Percentiles rank a stretch among this genome's conserved stretches.
Evolutionary conservation across 2,113 vertebrate species (phyloP).

Genomic region (Mastomys natalensis): DNA sequence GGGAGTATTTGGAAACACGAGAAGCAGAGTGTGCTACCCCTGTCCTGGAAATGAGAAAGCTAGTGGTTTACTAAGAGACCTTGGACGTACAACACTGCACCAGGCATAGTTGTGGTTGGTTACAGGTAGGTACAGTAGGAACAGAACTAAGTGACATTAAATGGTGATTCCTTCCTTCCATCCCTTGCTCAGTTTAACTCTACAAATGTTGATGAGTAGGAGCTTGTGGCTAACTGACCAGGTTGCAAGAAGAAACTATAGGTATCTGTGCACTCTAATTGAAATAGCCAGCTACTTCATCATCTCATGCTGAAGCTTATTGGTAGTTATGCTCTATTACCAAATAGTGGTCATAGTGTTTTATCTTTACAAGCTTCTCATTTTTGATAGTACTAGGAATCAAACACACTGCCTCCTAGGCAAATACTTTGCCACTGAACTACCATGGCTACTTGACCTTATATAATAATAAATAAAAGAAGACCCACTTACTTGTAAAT

Average conservation of each 20-base stretch:
- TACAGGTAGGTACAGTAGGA: not conserved
- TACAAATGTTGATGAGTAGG: not conserved
- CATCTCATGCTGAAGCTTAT: not conserved
- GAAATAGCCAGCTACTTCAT: not conserved
- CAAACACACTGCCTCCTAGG: not conserved
- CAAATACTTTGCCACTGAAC: not conserved
- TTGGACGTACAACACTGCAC: not conserved
- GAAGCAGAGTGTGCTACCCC: not conserved
- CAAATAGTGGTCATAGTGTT: not conserved
- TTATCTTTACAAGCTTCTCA: not conserved
- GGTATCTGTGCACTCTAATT: not conserved
- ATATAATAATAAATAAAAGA: slow-evolving; percentile 1
- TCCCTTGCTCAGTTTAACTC: not conserved
- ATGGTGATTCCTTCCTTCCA: not conserved
- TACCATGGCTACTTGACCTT: not conserved
- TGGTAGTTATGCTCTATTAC: not conserved
- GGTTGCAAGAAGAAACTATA: not conserved
- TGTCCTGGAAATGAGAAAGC: not conserved
- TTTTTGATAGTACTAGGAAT: not conserved
- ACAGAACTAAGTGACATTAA: not conserved
- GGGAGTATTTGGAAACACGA: not conserved
- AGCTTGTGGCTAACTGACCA: not conserved
- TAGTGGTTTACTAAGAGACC: not conserved
- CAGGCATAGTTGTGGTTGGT: not conserved
- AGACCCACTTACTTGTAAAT: not conserved